phyloP scores from a whole-genome alignment of 2,888 invertebrate genomes.

The Phania funesta region DNA sequence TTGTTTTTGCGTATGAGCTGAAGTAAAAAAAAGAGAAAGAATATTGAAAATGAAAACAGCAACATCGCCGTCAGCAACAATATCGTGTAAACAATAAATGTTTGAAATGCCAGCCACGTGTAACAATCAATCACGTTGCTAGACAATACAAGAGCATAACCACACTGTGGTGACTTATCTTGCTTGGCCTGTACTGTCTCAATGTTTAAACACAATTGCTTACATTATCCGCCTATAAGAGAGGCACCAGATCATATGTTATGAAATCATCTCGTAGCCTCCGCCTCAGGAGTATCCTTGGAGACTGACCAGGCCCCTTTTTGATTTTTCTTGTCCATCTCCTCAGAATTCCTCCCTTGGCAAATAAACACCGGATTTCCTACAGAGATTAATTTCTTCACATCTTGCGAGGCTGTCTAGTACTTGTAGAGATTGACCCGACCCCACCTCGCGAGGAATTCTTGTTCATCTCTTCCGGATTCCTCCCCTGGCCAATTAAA shows the following conservation, averaged over 20 bases:
- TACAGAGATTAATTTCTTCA: too few species aligned
- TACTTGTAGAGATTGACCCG: too few species aligned
- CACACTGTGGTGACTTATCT: slow-evolving; percentile 60
- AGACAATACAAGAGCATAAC: slow-evolving; percentile 66
- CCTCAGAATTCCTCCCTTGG: too few species aligned
- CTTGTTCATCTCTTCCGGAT: too few species aligned
- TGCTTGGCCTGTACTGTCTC: slow-evolving; percentile 21
- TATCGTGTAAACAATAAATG: slow-evolving; percentile 38
- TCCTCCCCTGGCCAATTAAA: too few species aligned
- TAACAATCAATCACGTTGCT: slow-evolving; percentile 66
- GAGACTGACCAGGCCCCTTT: too few species aligned
- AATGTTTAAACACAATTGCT: not conserved
- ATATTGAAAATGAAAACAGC: not conserved
- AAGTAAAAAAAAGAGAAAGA: slow-evolving; percentile 61
- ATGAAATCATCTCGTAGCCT: slow-evolving; percentile 24
- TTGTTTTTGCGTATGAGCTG: slow-evolving; percentile 95
- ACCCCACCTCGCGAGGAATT: too few species aligned
- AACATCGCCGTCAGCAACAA: not conserved
- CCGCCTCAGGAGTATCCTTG: too few species aligned
- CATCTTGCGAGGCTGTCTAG: too few species aligned
- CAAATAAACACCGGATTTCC: too few species aligned
- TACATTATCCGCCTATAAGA: slow-evolving; percentile 12
- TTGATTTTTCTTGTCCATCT: too few species aligned
- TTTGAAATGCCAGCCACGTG: slow-evolving; percentile 64
- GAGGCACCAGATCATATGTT: not conserved